Evolutionary conservation across 2,113 vertebrate genomes (phyloP), one percentile per base, ranked within the genome.

Genomic region (Empidonax traillii): DNA sequence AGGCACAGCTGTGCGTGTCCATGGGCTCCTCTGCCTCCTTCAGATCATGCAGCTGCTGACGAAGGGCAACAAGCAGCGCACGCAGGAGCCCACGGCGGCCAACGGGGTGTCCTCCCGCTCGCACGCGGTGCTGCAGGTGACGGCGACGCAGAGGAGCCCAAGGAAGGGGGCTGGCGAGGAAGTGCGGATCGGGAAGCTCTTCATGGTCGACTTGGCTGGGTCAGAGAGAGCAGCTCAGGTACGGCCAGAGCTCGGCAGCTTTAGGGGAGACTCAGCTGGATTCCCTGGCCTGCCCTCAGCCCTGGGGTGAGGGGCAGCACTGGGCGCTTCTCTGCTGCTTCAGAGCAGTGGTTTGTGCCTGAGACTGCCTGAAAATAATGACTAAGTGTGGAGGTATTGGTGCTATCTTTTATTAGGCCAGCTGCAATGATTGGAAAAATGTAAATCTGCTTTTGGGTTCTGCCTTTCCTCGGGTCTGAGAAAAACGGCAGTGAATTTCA

Each of bases 181-280:
- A 39, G 61, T 89, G 46, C 27, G 63, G 3, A 3, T 91, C 0
- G 98, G 98, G 17, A 96, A 88, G 65, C 97, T 98, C 51, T 98
- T 98, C 94, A 89, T 98, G 97, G 97, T 98, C 3, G 98, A 97
- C 92, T 91, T 98, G 89, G 98, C 96, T 0, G 98, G 98, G n/a
- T 97, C 95, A 0, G 98, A 98, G 82, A 95, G 96, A 53, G 98
- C 98, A 2, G 94, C 98, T 13, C 98, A 98, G 98, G 97, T 98
- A 53, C 1, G 4, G 14, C 10, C 44, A 27, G 11, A 65, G 15
- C 71, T 68, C 2, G 2, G 24, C 7, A 44, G 25, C 33, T 77
- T 16, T 37, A 17, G 12, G 6, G 25, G 61, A 65, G 39, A 65
- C 10, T 14, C 6, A 23, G 39, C 31, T 73, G 61, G 33, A 16